Evolutionary conservation across 2,113 vertebrate species (phyloP).

Genomic region (Thamnophis sirtalis): DNA sequence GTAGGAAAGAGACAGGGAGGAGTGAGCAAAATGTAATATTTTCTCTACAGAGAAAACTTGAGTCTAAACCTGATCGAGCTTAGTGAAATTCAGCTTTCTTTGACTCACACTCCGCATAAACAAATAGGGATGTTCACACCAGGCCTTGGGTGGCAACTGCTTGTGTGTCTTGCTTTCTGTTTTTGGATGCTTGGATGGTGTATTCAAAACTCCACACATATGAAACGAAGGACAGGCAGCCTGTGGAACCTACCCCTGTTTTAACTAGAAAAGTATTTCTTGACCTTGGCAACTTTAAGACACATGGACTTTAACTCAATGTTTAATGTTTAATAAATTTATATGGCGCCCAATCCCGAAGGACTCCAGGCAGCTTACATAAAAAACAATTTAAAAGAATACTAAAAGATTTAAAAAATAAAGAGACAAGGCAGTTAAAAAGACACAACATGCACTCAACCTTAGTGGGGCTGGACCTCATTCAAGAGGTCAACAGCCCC

Average conservation of each 20-base stretch:
- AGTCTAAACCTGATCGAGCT: neutral
- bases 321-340: too few species aligned
- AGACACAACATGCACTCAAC: too few species aligned
- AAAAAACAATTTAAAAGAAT: too few species aligned
- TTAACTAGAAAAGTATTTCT: neutral
- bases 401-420: too few species aligned
- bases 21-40: neutral
- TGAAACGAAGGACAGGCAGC: neutral
- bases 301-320: neutral
- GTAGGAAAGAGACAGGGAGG: neutral
- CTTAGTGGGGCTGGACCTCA: too few species aligned
- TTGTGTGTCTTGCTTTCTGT: neutral
- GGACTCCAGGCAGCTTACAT: too few species aligned
- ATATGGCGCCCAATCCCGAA: too few species aligned
- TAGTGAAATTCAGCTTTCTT: neutral
- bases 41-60: neutral
- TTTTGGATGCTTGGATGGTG: neutral
- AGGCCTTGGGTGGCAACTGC: neutral
- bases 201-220: neutral
- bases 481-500: too few species aligned
- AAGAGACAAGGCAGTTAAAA: too few species aligned
- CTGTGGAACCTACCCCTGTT: neutral
- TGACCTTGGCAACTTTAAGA: neutral
- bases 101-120: neutral
- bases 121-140: neutral